These are phyloP conservation scores for Trichogramma pretiosum DNA, from an alignment of 1,140 invertebrate genomes.

Conservation along the genomic window DNA sequence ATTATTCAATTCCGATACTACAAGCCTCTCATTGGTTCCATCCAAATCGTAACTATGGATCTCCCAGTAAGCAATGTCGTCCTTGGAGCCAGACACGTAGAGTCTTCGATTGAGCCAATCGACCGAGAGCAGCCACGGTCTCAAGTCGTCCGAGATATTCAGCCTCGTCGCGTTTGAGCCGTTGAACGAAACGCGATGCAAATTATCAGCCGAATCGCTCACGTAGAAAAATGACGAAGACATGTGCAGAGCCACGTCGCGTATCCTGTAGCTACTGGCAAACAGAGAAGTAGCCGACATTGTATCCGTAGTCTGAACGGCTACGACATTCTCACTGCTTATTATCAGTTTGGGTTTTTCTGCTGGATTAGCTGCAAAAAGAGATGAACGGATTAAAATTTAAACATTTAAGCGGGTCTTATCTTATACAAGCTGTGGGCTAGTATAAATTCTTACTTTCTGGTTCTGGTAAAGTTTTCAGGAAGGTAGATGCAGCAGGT, in stretches of 20 bases:
- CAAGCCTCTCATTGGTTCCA: constrained; percentile 57
- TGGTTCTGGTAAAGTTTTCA: constrained; percentile 58
- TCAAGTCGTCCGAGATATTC: too few relatives aligned
- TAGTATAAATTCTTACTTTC: constrained; percentile 46
- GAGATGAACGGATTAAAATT: constrained; percentile 14
- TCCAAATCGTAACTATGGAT: constrained; percentile 67
- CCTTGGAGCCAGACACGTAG: constrained; percentile 63
- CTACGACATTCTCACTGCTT: constrained; percentile 57
- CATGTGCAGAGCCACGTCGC: constrained; percentile 66
- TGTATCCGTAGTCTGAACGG: constrained; percentile 61
- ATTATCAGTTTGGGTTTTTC: constrained; percentile 64
- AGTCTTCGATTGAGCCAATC: constrained; percentile 82
- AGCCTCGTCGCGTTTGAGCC: constrained; percentile 48
- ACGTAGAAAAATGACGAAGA: constrained; percentile 62
- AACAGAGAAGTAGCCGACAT: constrained; percentile 53
- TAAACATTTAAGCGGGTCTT: constrained; percentile 8
- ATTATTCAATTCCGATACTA: constrained; percentile 56
- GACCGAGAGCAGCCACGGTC: constrained; percentile 60
- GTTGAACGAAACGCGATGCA: constrained; percentile 48
- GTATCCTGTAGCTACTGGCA: constrained; percentile 34
- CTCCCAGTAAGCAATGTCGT: constrained; percentile 53
- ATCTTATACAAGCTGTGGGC: background rate
- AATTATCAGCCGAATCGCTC: constrained; percentile 58
- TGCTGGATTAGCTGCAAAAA: constrained; percentile 45
- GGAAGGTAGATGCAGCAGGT: constrained; percentile 52